A percentile compares a stretch with the other conserved stretches of the same genome.
Evolutionary conservation across 2,888 invertebrate species (phyloP).

Genomic region (Caradrina clavipalpis): DNA sequence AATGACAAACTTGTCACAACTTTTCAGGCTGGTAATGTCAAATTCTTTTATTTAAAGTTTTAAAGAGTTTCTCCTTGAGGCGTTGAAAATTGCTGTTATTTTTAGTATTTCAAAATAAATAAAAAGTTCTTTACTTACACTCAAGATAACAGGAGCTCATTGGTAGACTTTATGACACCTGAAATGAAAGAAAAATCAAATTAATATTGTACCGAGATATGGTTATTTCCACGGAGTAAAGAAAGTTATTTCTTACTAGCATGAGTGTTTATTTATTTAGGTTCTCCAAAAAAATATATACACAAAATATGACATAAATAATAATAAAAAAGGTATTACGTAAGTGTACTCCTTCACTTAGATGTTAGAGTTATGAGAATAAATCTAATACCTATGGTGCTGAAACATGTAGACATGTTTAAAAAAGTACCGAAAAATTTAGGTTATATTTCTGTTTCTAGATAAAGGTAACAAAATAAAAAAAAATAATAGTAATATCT

Average conservation of each 20-base stretch:
- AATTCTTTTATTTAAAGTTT: conserved; percentile 28
- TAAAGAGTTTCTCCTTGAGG: conserved; percentile 22
- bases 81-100: background rate
- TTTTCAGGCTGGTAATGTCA: conserved; percentile 34
- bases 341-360: too few species aligned
- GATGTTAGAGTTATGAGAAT: too few species aligned
- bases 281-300: too few species aligned
- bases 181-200: conserved; percentile 69
- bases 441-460: too few species aligned
- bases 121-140: conserved; percentile 74
- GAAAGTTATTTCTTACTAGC: background rate
- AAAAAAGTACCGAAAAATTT: too few species aligned
- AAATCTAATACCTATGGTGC: too few species aligned
- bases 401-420: too few species aligned
- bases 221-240: too few species aligned
- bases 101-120: conserved; percentile 5
- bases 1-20: conserved; percentile 59
- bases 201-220: background rate
- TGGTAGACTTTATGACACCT: conserved; percentile 69
- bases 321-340: too few species aligned
- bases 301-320: too few species aligned
- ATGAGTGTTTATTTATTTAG: background rate
- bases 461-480: too few species aligned
- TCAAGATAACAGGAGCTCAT: conserved; percentile 82
- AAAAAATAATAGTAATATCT: conserved; percentile 8